Base-by-base conservation (phyloP, 1,140 invertebrate genomes). In the Apis dorsata region DNA sequence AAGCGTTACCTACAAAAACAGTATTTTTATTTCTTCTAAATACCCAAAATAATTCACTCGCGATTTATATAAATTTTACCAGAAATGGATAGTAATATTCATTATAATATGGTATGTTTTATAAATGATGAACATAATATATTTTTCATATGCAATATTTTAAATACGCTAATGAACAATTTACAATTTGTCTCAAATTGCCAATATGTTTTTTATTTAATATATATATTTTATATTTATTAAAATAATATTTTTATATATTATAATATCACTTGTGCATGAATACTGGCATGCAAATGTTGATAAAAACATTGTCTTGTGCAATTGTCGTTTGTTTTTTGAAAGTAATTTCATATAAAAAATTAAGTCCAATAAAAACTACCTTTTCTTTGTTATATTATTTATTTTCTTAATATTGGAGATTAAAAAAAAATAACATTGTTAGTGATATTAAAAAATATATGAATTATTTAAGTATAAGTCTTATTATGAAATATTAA, bases 81-180 rank as follows among this genome's bases (percentile, higher is more conserved):
- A 68, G 44, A 62, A 71, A 91, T 91, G 90, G 86, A 91, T 79
- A 90, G 68, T 88, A 89, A 88, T 81, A 83, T 82, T 66, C 86
- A 65, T 81, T 90, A 83, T 87, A 90, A 91, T 79, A 91, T 89
- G 91, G 91, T 92, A 91, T 57, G 89, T 88, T 59, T 63, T 8
- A 55, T 51, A 68, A 84, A 86, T 28, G 63, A 63, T 63, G 66
- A 77, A 76, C 44, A 21, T 34, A 15, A 72, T 77, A 74, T 80
- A 73, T 57, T 66, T 17, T 66, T 49, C n/a, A 15, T 68, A n/a
- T 65, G 53, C 34, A 28, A 63, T 85, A 44, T 81, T 69, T 65
- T 19, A 51, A 65, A 71, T 55, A 34, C 44, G n/a, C 21, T 65
- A 68, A 65, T 74, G 44, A 60, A 68, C 44, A 66, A 70, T 80